Evolutionary conservation across 2,113 vertebrate species (phyloP).

Genomic region (Oreochromis aureus): DNA sequence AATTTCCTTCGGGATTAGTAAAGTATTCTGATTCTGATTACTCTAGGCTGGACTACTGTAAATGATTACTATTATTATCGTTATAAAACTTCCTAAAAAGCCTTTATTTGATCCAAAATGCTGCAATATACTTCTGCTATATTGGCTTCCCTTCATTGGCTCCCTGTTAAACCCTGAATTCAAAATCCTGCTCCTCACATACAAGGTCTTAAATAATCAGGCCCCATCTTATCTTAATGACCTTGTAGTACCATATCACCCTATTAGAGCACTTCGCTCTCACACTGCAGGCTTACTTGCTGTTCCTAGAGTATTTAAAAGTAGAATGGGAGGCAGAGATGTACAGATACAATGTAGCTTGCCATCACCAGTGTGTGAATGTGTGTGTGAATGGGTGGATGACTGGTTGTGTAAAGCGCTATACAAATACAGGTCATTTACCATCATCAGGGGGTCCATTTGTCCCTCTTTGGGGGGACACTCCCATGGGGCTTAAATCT

Average conservation of each 20-base stretch:
- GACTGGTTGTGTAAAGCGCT: not conserved
- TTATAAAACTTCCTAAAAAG: not conserved
- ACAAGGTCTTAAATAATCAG: not conserved
- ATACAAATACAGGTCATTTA: too few species aligned
- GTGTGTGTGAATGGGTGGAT: not conserved
- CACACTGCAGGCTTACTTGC: not conserved
- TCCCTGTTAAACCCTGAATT: not conserved
- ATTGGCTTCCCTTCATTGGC: not conserved
- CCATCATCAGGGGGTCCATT: too few species aligned
- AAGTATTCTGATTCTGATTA: not conserved
- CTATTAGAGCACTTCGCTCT: accelerated
- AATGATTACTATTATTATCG: not conserved
- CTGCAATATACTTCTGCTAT: not conserved
- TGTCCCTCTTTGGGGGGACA: too few species aligned
- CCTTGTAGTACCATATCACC: not conserved
- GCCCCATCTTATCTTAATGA: not conserved
- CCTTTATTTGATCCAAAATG: not conserved
- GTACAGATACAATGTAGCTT: too few species aligned
- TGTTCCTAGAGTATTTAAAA: not conserved
- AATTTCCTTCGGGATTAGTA: too few species aligned
- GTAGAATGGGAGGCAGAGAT: not conserved
- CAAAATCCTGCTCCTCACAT: not conserved
- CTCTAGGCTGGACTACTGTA: not conserved
- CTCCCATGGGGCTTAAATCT: too few species aligned
- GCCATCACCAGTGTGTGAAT: too few species aligned